Evolutionary conservation across 2,797 vertebrate species (phyloP).

Genomic region (Calcarius lapponicus): DNA sequence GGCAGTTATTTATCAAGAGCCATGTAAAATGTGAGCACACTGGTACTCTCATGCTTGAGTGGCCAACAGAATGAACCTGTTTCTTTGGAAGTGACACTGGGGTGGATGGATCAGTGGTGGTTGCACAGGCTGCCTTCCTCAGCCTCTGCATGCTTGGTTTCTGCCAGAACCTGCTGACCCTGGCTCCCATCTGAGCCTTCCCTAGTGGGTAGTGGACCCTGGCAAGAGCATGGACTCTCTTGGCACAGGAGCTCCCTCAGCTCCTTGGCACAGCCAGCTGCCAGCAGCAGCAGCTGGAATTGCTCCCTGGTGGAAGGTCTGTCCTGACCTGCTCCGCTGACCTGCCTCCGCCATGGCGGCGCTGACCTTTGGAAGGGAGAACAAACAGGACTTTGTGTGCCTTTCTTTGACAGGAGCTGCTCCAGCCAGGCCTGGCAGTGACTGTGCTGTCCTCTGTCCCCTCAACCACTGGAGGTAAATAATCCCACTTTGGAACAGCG

Average conservation of each 20-base stretch:
- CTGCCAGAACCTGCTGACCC: neutral
- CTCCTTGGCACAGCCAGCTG: neutral
- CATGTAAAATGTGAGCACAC: accelerated
- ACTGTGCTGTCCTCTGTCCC: neutral
- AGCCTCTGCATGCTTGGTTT: neutral
- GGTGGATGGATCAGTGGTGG: accelerated
- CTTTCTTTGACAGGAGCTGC: neutral
- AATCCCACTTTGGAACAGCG: accelerated
- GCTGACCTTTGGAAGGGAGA: neutral
- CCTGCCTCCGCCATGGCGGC: accelerated
- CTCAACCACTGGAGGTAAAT: neutral
- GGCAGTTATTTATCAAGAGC: neutral
- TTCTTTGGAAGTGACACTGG: neutral
- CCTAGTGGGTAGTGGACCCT: neutral
- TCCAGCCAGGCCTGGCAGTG: neutral
- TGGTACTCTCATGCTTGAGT: too few relatives aligned
- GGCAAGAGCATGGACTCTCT: neutral
- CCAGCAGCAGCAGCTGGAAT: neutral
- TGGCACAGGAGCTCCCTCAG: neutral
- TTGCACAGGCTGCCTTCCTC: neutral
- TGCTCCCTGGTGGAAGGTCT: neutral
- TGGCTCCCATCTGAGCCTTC: neutral
- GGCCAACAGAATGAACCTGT: neutral
- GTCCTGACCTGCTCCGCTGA: neutral
- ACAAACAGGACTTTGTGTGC: neutral